Evolutionary conservation across 2,888 invertebrate genomes (phyloP), one percentile per base, ranked within the genome.

Genomic region (Mythimna lalbum): DNA sequence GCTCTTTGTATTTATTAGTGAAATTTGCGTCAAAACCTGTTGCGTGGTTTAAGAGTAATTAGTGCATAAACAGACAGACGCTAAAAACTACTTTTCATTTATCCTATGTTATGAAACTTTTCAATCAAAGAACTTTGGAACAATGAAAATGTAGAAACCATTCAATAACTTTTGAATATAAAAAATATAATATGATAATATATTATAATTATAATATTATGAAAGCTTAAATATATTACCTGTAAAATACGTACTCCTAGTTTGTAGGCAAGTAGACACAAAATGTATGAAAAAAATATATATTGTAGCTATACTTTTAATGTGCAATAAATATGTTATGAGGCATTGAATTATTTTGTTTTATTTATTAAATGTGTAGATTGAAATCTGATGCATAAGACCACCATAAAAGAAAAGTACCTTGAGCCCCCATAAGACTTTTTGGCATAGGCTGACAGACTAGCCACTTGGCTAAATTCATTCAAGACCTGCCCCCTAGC

Each of bases 251-350:
- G 59, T 84, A 78, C 57, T 65, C 23, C 21, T 82, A 69, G 39
- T 12, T 52, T 63, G 7, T 76, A 79, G 63, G 68, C 73, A 76
- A 84, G 84, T 86, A 88, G 88, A 91, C 90, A 90, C 90, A 92
- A 91, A 83, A 80, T 77, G 39, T 79, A 74, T 64, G 72, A 77
- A 80, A 76, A 76, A 69, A 73, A 72, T 66, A 69, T 66, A 17
- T 85, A 75, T 71, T 69, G 36, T 72, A 76, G 61, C 21, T 73
- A 67, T 66, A 59, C 73, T 63, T 71, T 62, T 79, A 77, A 67
- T 76, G 81, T 82, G 78, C 49, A 87, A 78, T 88, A 85, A 86
- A 86, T 81, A 81, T 82, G 71, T 81, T 84, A 82, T 79, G 76
- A 69, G n/a, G 81, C 78, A 68, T 69, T 56, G 36, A 70, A 50